A percentile compares a stretch with the other conserved stretches of the same genome.
These are phyloP conservation scores for Pithys albifrons DNA, from an alignment of 2,113 vertebrate genomes.

Conservation along the genomic window DNA sequence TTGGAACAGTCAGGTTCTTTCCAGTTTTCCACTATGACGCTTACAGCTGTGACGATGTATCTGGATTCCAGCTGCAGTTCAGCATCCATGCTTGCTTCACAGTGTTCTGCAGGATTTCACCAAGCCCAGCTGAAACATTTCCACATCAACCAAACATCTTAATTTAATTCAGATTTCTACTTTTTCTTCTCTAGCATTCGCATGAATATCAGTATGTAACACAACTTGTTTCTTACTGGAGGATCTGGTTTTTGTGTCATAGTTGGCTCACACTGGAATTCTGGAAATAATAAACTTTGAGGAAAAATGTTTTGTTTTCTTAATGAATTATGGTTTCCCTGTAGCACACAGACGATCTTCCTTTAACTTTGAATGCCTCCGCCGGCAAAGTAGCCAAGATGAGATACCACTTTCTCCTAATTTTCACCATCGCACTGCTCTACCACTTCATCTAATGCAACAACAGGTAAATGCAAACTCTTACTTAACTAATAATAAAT, in stretches of 20 bases:
- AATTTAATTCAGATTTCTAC: neutral
- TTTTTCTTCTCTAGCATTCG: neutral
- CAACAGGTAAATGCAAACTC: slow-evolving; percentile 84
- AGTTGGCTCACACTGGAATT: neutral
- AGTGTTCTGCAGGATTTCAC: neutral
- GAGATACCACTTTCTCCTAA: slow-evolving; percentile 80
- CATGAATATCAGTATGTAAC: neutral
- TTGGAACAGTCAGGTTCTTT: neutral
- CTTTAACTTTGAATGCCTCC: slow-evolving; percentile 99
- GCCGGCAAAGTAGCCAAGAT: slow-evolving; percentile 93
- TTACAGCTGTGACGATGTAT: neutral
- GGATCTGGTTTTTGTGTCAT: neutral
- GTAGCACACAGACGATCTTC: slow-evolving; percentile 91
- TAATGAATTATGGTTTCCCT: neutral
- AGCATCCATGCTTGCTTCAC: neutral
- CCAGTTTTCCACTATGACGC: neutral
- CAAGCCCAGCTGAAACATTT: neutral
- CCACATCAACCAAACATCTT: neutral
- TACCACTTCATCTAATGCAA: slow-evolving; percentile 97
- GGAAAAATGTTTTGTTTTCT: neutral
- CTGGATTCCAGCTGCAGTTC: neutral
- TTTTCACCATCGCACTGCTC: slow-evolving; percentile 87
- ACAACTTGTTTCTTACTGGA: neutral
- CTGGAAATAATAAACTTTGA: neutral
- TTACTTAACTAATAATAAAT: neutral